Conservation (phyloP, 2,113 vertebrate species). For the Uria aalge region DNA sequence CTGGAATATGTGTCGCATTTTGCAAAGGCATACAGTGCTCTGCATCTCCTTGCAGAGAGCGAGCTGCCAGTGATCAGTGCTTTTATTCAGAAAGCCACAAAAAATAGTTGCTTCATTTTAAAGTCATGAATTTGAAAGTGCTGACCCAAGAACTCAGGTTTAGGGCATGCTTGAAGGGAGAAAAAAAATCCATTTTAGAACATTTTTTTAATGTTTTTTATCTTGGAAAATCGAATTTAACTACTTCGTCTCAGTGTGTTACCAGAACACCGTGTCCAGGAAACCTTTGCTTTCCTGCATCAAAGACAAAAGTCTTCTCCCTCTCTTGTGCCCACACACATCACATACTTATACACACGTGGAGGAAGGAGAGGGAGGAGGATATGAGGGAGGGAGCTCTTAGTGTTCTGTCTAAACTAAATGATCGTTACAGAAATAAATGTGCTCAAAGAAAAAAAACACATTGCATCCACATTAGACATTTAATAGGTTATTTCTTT, state of each 20-base stretch:
- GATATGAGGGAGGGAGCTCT: background rate
- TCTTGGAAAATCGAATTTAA: background rate
- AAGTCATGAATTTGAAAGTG: background rate
- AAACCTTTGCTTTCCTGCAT: background rate
- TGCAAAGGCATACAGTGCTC: background rate
- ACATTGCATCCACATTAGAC: background rate
- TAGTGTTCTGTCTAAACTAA: background rate
- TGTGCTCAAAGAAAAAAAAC: background rate
- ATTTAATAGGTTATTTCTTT: constrained; percentile 32
- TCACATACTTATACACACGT: background rate
- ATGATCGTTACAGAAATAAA: background rate
- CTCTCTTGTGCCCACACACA: background rate
- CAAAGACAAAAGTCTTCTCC: background rate
- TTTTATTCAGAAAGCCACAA: background rate
- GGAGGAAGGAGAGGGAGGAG: background rate
- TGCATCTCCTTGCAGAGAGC: background rate
- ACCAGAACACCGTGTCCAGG: background rate
- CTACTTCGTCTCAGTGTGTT: background rate
- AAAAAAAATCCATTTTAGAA: background rate
- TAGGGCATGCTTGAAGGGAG: background rate
- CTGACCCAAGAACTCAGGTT: background rate
- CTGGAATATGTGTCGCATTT: background rate
- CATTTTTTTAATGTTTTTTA: background rate
- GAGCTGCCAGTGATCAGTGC: background rate
- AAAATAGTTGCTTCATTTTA: background rate